Evolutionary conservation across 2,888 invertebrate genomes (phyloP).

Genomic region (Leptothorax acervorum): DNA sequence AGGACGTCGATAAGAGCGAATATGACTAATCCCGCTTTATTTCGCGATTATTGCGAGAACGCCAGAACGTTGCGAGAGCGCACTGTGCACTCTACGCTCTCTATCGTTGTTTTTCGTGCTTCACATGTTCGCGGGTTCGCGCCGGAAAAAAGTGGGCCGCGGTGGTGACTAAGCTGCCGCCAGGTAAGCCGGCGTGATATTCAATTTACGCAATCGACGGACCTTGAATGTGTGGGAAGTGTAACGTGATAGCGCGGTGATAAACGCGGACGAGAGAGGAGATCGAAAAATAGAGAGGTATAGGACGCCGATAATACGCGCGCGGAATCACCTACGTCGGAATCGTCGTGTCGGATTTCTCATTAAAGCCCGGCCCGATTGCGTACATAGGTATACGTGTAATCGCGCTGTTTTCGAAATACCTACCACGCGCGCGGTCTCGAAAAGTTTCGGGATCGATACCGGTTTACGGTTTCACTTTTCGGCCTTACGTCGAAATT

Average conservation of each 20-base stretch:
- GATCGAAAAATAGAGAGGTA: conserved; percentile 16
- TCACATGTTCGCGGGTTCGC: background rate
- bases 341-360: background rate
- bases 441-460: conserved; percentile 37
- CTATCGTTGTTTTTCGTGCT: background rate
- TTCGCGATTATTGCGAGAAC: conserved; percentile 7
- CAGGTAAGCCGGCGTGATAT: background rate
- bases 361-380: background rate
- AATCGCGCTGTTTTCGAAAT: conserved; percentile 3
- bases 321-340: background rate
- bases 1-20: background rate
- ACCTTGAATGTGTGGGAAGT: conserved; percentile 7
- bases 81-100: too few relatives aligned
- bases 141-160: background rate
- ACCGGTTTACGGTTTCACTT: conserved; percentile 29
- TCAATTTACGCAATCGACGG: conserved; percentile 27
- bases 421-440: background rate
- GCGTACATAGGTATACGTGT: background rate
- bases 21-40: conserved; percentile 28
- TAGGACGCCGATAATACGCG: background rate
- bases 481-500: conserved; percentile 43
- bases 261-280: conserved; percentile 10
- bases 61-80: background rate
- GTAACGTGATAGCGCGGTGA: conserved; percentile 30
- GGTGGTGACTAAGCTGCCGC: background rate